These are phyloP conservation scores for Mungos mungo DNA, from an alignment of 2,113 vertebrate species.

Conservation along the genomic window DNA sequence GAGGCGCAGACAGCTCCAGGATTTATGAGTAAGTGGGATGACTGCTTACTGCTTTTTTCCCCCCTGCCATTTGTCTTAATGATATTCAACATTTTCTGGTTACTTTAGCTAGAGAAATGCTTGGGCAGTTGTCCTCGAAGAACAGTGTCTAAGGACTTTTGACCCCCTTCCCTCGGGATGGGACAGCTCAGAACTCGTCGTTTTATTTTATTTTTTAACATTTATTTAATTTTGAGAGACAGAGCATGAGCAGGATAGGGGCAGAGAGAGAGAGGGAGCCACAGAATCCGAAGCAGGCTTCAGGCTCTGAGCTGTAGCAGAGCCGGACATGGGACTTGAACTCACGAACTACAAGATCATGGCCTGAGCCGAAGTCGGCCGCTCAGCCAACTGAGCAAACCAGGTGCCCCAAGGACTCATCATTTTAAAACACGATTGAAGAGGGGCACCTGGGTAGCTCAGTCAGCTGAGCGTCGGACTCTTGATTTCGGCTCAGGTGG, in stretches of 20 bases:
- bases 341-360: no score
- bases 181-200: background rate
- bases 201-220: background rate
- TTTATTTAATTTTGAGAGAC: no score
- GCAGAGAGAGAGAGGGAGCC: no score
- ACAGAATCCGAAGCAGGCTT: no score
- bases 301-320: no score
- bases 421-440: background rate
- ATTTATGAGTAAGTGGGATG: background rate
- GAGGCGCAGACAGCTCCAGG: background rate
- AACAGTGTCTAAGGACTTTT: background rate
- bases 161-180: background rate
- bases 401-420: background rate
- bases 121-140: background rate
- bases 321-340: no score
- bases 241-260: no score
- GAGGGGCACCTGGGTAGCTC: background rate
- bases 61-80: slow-evolving; percentile 7
- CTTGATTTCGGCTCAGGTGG: background rate
- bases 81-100: background rate
- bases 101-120: background rate
- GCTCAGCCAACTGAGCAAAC: no score
- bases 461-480: background rate
- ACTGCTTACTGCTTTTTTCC: background rate
- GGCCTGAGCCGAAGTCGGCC: no score